Base-by-base conservation (phyloP, 2,113 vertebrate species). In the Atlantisia rogersi region DNA sequence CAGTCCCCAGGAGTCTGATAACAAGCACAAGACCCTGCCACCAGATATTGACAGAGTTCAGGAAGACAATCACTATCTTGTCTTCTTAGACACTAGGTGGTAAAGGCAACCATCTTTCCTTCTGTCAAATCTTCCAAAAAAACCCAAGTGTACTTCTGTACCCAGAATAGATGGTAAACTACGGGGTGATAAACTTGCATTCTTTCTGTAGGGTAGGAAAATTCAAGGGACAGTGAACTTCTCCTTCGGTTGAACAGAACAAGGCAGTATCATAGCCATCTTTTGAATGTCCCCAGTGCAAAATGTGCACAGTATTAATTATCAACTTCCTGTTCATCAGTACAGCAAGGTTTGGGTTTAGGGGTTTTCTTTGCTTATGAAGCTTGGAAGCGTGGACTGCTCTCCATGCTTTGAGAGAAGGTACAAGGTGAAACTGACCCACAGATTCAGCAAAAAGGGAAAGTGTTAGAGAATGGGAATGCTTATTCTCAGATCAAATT, bases 351-450 rank as follows among this genome's bases (percentile, higher is more conserved):
- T 78, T 55, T 68, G 31, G 6, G 46, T 40, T n/a, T 62, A 21
- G 44, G 10, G 0, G 35, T 79, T 63, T 32, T 22, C 2, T 44
- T 82, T 73, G 56, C 10, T 71, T 64, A 56, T 0, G 1, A 10
- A 87, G 15, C 5, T 48, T 20, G 48, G 44, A 87, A 76, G 42
- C 0, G 0, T 11, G 42, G 20, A 35, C 6, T 15, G 29, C 62
- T n/a, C 2, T 40, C 56, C 0, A 0, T 28, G 21, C 24, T 65
- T 25, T 24, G 31, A 65, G 25, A n/a, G 25, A 70, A 65, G 15
- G 31, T 48, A 32, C 32, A 31, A 81, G 55, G 26, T 73, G 64
- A 44, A 94, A 55, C 9, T 44, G n/a, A 70, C 22, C 9, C 37
- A 59, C 9, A 32, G 35, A 71, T 39, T 67, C 37, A 86, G 55